Base-by-base conservation (phyloP, 2,797 vertebrate genomes). In the Sylvilagus floridanus region DNA sequence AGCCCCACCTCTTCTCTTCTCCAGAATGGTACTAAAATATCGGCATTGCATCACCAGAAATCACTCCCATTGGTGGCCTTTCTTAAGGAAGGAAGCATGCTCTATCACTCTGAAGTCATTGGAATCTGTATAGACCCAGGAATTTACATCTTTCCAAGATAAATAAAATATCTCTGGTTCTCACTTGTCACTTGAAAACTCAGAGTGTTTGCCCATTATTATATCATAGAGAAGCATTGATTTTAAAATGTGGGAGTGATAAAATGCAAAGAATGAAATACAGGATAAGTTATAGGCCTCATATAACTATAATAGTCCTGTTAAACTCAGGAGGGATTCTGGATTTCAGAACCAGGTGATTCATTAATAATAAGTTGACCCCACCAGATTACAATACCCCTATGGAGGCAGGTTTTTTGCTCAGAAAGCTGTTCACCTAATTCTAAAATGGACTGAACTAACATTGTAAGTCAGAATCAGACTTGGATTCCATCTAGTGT, bases 1-100 rank as follows among this genome's bases (percentile, higher is more conserved):
- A 97, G 93, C 75, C 79, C 96, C 84, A 84, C 93, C 93, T 96
- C 95, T 95, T 92, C 65, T 69, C 82, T 95, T 93, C 86, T 96
- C 84, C 89, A 95, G 92, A 91, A 96, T 37, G 54, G 57, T 65
- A 88, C 96, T 73, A 93, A 97, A 97, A 97, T 97, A 96, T 79
- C 96, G 88, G 86, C 95, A 96, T 95, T 97, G 95, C 95, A 37
- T 97, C 97, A 97, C 77, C 93, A 96, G 91, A 63, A 93, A 89
- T 86, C 78, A 62, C 65, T 97, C 82, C 83, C 75, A 85, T 94
- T 97, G 94, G 96, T 88, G 86, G 92, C 78, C 93, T 93, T 92
- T 81, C 92, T 94, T 86, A 90, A 91, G 72, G 57, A 92, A 60
- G 35, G 35, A 66, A 62, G 66, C 28, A 35, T 21, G 21, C 35